Percentiles rank a stretch among this genome's conserved stretches.
Evolutionary conservation across 2,888 invertebrate genomes (phyloP).

Genomic region (Gryllus longicercus): DNA sequence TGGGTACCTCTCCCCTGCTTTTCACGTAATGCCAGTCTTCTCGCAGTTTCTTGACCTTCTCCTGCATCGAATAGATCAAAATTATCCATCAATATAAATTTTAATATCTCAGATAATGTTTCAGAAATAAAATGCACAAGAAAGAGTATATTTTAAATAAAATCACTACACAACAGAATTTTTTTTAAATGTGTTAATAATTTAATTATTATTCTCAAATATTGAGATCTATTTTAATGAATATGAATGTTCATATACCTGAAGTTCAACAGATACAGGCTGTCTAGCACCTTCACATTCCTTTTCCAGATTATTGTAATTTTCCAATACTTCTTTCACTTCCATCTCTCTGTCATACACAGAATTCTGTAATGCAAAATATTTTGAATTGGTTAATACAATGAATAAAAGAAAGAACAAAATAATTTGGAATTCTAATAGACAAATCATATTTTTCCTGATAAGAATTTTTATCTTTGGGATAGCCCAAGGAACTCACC

Average conservation of each 20-base stretch:
- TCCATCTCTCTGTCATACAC: constrained; percentile 57
- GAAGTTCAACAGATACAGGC: constrained; percentile 50
- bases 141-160: no score
- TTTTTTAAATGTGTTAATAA: neutral
- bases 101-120: no score
- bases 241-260: constrained; percentile 43
- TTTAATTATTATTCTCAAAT: neutral
- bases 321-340: constrained; percentile 60
- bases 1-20: constrained; percentile 43
- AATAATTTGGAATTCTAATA: neutral
- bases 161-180: no score
- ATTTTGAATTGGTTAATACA: neutral
- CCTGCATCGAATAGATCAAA: constrained; percentile 44
- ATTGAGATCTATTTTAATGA: neutral
- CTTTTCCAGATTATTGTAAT: constrained; percentile 61
- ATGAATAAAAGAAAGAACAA: neutral
- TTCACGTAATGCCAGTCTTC: constrained; percentile 55
- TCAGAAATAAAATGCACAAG: no score
- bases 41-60: constrained; percentile 52
- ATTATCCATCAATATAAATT: no score
- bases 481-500: constrained; percentile 42
- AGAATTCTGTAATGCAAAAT: constrained; percentile 40
- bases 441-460: neutral
- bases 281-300: constrained; percentile 52
- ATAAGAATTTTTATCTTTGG: neutral